Conservation (phyloP, 2,888 invertebrate genomes). For the Stegana nigrithorax region DNA sequence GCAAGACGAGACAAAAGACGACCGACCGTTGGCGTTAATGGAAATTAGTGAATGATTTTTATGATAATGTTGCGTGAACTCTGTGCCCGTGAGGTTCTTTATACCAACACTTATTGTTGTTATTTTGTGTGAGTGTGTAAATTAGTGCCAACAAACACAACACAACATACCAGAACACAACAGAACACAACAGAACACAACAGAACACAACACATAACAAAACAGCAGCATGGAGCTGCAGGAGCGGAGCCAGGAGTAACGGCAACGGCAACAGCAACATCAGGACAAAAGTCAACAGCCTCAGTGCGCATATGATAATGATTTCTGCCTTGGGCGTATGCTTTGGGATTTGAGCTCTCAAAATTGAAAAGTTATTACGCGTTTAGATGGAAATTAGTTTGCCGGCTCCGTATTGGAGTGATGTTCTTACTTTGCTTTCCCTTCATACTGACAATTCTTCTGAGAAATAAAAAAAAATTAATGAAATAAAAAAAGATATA, state of each 20-base stretch:
- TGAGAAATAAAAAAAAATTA: no score
- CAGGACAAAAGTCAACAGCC: no score
- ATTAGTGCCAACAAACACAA: neutral
- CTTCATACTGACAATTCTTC: no score
- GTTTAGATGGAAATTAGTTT: slow-evolving; percentile 25
- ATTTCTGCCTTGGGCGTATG: slow-evolving; percentile 2
- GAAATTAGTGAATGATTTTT: slow-evolving; percentile 10
- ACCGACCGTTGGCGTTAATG: neutral
- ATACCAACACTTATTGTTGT: neutral
- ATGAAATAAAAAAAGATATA: no score
- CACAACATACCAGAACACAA: neutral
- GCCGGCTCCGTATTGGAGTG: no score
- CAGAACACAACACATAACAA: neutral
- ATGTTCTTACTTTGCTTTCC: no score
- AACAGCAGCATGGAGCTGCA: no score
- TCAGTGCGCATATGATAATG: slow-evolving; percentile 31
- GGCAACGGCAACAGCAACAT: no score
- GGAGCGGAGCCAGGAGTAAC: no score
- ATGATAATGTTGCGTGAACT: slow-evolving; percentile 19
- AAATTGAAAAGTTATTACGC: slow-evolving; percentile 31
- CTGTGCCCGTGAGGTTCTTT: slow-evolving; percentile 5
- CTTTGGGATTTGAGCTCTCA: slow-evolving; percentile 5
- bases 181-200: neutral
- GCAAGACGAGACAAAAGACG: neutral
- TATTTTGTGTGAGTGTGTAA: neutral